These are phyloP conservation scores for Pegoplata infirma DNA, from an alignment of 2,888 invertebrate genomes.

Conservation along the genomic window DNA sequence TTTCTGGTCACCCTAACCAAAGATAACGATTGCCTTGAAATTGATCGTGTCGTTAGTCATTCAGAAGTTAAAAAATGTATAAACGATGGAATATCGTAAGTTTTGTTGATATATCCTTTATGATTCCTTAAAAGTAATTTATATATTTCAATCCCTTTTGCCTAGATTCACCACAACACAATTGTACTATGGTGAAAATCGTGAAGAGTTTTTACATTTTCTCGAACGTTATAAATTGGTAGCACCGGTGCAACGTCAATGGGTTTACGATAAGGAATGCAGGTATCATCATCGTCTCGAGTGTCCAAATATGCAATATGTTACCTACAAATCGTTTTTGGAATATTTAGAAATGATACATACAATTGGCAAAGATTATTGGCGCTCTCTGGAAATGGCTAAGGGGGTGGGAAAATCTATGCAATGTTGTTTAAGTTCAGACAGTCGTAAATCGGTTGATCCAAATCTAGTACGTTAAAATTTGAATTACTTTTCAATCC, in stretches of 20 bases:
- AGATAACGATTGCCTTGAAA: constrained; percentile 85
- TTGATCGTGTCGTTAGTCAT: constrained; percentile 84
- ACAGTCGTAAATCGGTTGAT: constrained; percentile 61
- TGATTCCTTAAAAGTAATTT: neutral
- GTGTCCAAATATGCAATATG: constrained; percentile 70
- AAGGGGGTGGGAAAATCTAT: constrained; percentile 57
- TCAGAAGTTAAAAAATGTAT: constrained; percentile 87
- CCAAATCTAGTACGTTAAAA: constrained; percentile 64
- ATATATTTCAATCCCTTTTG: neutral
- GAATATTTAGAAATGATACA: constrained; percentile 72
- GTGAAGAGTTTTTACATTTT: constrained; percentile 86
- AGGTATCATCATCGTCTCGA: constrained; percentile 71
- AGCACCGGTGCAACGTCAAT: constrained; percentile 86
- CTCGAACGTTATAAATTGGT: constrained; percentile 83
- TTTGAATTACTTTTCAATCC: constrained; percentile 6
- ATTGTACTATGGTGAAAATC: constrained; percentile 85
- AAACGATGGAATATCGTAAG: constrained; percentile 88
- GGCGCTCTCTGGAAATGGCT: constrained; percentile 68
- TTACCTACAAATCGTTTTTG: constrained; percentile 71
- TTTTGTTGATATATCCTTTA: constrained; percentile 51
- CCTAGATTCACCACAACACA: constrained; percentile 89
- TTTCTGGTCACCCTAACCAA: constrained; percentile 88
- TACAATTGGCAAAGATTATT: constrained; percentile 70
- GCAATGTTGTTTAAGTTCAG: constrained; percentile 58
- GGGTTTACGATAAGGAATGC: constrained; percentile 82